Conservation (phyloP, 53 echinoderm and acorn worm genomes). For the Pentamera pediparva region DNA sequence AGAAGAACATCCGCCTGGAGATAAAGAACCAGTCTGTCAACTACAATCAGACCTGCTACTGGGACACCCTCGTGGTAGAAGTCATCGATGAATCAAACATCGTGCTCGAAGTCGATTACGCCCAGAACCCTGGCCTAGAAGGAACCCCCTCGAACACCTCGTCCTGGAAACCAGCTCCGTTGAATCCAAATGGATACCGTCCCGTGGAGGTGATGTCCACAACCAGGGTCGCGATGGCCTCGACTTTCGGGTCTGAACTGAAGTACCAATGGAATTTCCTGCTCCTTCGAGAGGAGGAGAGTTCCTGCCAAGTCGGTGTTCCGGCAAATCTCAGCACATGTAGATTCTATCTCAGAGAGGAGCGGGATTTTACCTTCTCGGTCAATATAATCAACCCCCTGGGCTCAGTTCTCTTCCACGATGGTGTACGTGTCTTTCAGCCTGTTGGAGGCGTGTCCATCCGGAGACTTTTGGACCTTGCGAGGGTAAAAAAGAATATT, state of each 20-base stretch:
- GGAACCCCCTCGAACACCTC: neutral
- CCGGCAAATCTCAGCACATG: constrained; percentile 2
- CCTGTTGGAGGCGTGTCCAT: constrained; percentile 31
- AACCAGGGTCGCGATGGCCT: neutral
- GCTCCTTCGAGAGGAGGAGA: constrained; percentile 8
- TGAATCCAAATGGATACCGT: neutral
- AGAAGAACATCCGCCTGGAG: neutral
- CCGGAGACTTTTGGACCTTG: neutral
- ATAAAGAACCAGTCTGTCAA: neutral
- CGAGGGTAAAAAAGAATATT: constrained; percentile 1
- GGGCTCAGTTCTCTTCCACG: neutral
- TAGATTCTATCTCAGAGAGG: constrained; percentile 27
- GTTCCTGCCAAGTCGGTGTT: neutral
- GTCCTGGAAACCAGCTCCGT: neutral
- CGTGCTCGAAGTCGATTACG: neutral
- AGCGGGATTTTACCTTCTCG: constrained; percentile 37
- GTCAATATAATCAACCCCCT: constrained; percentile 61
- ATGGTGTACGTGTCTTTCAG: constrained; percentile 36
- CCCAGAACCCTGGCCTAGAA: neutral
- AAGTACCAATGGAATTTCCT: constrained; percentile 55
- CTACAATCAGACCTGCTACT: constrained; percentile 12
- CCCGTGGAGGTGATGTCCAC: neutral
- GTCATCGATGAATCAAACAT: neutral
- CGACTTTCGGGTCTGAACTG: constrained; percentile 30
- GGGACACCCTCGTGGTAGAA: constrained; percentile 4